Conservation (phyloP, 2,888 invertebrate genomes). For the Pachliopta kotzebuea region DNA sequence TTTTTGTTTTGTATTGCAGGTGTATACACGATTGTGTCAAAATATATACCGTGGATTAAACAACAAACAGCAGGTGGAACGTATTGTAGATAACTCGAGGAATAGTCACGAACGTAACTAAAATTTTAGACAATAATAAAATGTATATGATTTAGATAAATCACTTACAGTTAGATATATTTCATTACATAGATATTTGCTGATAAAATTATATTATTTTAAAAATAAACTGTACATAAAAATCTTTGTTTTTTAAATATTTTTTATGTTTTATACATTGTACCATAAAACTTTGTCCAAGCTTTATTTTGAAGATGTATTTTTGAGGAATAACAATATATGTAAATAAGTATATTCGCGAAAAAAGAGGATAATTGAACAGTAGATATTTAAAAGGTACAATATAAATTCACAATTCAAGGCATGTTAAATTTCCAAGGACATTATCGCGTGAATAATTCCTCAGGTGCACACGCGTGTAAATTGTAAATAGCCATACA, state of each 20-base stretch:
- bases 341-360: not conserved
- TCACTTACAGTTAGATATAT: not conserved
- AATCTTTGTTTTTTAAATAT: slow-evolving; percentile 1
- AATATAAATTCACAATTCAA: slow-evolving; percentile 43
- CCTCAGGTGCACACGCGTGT: slow-evolving; percentile 48
- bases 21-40: slow-evolving; percentile 80
- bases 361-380: not conserved
- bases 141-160: not conserved
- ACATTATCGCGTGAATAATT: slow-evolving; percentile 69
- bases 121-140: slow-evolving; percentile 8
- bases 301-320: not conserved
- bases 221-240: slow-evolving; percentile 14
- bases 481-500: slow-evolving; percentile 51
- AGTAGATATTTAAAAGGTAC: slow-evolving; percentile 8
- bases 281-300: not conserved
- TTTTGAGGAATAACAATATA: not conserved
- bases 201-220: slow-evolving; percentile 2
- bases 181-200: slow-evolving; percentile 1
- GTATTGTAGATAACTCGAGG: slow-evolving; percentile 57
- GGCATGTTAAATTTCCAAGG: slow-evolving; percentile 53
- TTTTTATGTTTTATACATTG: not conserved
- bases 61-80: slow-evolving; percentile 58
- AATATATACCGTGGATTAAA: slow-evolving; percentile 77
- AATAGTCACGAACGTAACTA: slow-evolving; percentile 18
- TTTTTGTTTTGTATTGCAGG: slow-evolving; percentile 55